Conservation (phyloP, 2,113 vertebrate genomes). For the Calypte anna region DNA sequence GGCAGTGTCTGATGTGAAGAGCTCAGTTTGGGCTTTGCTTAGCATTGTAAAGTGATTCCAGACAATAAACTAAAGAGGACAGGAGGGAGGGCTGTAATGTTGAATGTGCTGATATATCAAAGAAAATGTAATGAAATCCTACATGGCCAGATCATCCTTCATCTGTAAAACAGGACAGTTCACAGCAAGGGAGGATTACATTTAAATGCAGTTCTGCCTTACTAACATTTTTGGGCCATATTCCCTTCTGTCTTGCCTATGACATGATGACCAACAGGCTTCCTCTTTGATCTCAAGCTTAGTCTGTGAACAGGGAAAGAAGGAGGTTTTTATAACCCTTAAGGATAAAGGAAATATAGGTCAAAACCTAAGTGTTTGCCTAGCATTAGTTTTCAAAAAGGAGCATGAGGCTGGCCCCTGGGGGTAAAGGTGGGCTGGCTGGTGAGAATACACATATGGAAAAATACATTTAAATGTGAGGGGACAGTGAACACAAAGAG, state of each 20-base stretch:
- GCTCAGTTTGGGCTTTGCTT: not conserved
- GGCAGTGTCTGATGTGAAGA: not conserved
- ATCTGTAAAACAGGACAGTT: slow-evolving; percentile 27
- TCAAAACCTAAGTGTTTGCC: not conserved
- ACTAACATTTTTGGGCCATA: not conserved
- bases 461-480: not conserved
- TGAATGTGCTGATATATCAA: slow-evolving; percentile 50
- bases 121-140: slow-evolving; percentile 39
- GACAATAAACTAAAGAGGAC: slow-evolving; percentile 28
- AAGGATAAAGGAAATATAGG: not conserved
- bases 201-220: not conserved
- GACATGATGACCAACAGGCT: not conserved
- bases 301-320: not conserved
- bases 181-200: not conserved
- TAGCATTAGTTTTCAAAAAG: not conserved
- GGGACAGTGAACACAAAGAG: not conserved
- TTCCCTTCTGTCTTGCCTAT: not conserved
- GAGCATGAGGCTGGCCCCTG: not conserved
- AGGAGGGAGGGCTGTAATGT: slow-evolving; percentile 24
- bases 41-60: not conserved
- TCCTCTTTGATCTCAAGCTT: not conserved
- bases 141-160: not conserved
- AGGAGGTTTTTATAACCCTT: not conserved
- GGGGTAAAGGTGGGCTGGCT: not conserved
- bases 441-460: not conserved